Conservation (phyloP, 2,797 vertebrate genomes). For the Crocidura indochinensis region DNA sequence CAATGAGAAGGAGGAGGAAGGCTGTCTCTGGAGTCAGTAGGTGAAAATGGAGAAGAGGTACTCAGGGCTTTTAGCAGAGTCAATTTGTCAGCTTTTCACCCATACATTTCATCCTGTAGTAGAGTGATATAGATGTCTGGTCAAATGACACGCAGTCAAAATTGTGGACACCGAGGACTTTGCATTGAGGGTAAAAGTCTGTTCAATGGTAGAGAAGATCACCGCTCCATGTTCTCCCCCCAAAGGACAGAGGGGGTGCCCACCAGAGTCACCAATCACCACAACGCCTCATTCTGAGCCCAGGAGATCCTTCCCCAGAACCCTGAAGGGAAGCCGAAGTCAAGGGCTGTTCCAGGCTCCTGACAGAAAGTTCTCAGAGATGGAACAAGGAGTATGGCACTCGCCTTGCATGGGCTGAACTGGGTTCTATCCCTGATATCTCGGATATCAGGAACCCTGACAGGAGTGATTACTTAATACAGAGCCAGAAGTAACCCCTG, state of each 20-base stretch:
- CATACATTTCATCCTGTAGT: no score
- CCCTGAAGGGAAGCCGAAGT: neutral
- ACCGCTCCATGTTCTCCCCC: neutral
- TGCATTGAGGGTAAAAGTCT: no score
- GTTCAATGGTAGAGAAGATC: neutral
- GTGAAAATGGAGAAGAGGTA: neutral
- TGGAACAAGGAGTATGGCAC: no score
- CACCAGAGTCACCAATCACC: neutral
- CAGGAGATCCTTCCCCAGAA: neutral
- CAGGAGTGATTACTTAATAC: neutral
- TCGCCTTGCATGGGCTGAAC: no score
- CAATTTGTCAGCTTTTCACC: neutral
- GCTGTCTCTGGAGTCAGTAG: neutral
- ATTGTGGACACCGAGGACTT: no score
- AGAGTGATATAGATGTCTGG: no score
- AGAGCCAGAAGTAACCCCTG: no score
- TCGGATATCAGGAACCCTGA: no score
- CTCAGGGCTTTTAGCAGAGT: neutral
- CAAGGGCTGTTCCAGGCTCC: neutral
- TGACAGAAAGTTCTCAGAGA: no score
- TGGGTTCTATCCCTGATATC: no score
- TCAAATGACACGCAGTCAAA: no score
- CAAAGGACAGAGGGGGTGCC: neutral
- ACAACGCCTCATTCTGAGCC: neutral
- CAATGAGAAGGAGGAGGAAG: no score